Conservation (phyloP, 1,140 invertebrate genomes). For the Planococcus citri region DNA sequence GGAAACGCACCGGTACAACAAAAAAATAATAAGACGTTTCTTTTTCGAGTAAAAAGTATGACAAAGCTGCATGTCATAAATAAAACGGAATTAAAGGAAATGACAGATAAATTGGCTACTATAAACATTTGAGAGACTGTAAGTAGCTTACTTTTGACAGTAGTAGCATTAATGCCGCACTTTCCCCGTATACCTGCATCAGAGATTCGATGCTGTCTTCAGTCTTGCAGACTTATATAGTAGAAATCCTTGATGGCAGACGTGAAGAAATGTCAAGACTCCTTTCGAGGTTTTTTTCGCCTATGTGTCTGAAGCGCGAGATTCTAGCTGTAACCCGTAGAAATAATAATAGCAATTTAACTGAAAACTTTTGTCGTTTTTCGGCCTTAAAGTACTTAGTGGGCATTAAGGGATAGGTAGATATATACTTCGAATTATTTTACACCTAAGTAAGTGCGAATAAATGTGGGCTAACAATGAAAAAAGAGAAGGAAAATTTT, state of each 20-base stretch:
- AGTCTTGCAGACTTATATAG: background rate
- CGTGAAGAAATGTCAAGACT: background rate
- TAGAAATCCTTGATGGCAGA: background rate
- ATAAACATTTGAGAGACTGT: constrained; percentile 20
- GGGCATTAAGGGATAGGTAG: no score
- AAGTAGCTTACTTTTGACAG: constrained; percentile 13
- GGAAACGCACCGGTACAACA: background rate
- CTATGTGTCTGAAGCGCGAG: no score
- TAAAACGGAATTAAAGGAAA: constrained; percentile 16
- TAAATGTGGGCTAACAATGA: no score
- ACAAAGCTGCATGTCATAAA: constrained; percentile 19
- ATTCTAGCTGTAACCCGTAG: no score
- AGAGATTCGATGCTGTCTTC: background rate
- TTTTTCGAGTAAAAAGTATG: constrained; percentile 9
- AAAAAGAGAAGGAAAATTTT: no score
- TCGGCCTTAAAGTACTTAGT: no score
- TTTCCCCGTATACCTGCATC: background rate
- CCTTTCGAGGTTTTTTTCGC: background rate
- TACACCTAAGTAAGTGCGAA: no score
- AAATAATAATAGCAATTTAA: no score
- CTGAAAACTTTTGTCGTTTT: no score
- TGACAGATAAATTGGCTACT: constrained; percentile 20
- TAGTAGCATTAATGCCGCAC: background rate
- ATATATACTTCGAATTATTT: no score
- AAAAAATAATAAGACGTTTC: constrained; percentile 14